Conservation (phyloP, 2,797 vertebrate genomes). For the Gymnoscopelus microlampas region DNA sequence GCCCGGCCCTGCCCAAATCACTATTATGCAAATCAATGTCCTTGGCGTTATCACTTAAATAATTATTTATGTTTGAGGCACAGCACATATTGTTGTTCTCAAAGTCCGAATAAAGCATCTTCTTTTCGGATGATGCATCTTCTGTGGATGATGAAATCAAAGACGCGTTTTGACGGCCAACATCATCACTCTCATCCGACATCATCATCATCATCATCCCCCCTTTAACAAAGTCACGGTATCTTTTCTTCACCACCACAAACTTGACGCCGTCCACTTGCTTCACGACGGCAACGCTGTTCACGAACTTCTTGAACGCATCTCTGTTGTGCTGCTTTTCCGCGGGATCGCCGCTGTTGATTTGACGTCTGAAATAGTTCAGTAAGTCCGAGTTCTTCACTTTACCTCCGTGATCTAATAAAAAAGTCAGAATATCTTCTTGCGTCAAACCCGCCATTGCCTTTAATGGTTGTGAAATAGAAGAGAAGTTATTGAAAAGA, state of each 20-base stretch:
- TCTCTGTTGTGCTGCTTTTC: slow-evolving; percentile 84
- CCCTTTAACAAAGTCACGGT: slow-evolving; percentile 66
- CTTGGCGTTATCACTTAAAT: slow-evolving; percentile 12
- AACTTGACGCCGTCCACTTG: slow-evolving; percentile 84
- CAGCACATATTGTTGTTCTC: slow-evolving; percentile 66
- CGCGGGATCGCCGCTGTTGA: slow-evolving; percentile 80
- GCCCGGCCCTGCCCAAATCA: background rate
- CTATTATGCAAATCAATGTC: background rate
- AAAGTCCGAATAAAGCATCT: slow-evolving; percentile 49
- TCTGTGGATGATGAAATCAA: slow-evolving; percentile 21
- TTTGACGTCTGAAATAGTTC: slow-evolving; percentile 80
- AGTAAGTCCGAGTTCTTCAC: slow-evolving; percentile 87
- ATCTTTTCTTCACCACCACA: slow-evolving; percentile 84
- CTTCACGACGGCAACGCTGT: slow-evolving; percentile 88
- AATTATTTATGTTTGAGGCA: slow-evolving; percentile 21
- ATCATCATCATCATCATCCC: slow-evolving; percentile 12
- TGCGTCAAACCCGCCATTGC: slow-evolving; percentile 80
- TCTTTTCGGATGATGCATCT: slow-evolving; percentile 19
- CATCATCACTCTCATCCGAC: slow-evolving; percentile 43
- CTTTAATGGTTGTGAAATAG: background rate
- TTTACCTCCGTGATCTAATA: slow-evolving; percentile 85
- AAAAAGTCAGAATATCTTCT: slow-evolving; percentile 84
- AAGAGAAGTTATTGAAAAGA: background rate
- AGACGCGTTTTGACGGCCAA: slow-evolving; percentile 25
- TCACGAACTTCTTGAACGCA: slow-evolving; percentile 88